Evolutionary conservation across 2,888 invertebrate genomes (phyloP).

Genomic region (Campopleginae sp.): DNA sequence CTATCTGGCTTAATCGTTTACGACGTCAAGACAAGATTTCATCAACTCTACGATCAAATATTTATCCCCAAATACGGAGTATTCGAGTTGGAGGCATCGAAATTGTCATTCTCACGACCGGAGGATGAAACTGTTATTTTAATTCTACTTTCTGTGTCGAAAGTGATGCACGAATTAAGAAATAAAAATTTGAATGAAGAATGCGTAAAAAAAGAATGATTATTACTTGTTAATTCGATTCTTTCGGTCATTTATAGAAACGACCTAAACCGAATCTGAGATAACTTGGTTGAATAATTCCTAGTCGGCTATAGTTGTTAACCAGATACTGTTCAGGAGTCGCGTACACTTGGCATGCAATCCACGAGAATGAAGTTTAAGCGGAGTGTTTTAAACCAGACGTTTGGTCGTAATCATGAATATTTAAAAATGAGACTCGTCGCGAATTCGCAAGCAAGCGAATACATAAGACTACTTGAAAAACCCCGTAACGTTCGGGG

Average conservation of each 20-base stretch:
- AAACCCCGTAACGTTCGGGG: constrained; percentile 40
- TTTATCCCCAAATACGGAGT: not conserved
- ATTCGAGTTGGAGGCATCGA: not conserved
- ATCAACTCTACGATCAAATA: not conserved
- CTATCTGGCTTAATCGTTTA: not conserved
- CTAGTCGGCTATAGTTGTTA: constrained; percentile 18
- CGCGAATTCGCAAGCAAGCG: constrained; percentile 36
- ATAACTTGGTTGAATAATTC: constrained; percentile 24
- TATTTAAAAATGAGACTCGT: constrained; percentile 36
- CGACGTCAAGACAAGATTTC: not conserved
- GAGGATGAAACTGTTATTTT: not conserved
- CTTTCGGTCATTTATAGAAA: not conserved
- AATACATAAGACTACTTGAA: constrained; percentile 38
- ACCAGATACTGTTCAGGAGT: constrained; percentile 21
- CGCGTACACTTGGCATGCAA: constrained; percentile 18
- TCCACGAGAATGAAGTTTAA: constrained; percentile 38
- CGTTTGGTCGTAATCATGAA: constrained; percentile 30
- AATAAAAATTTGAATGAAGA: not conserved
- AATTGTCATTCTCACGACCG: not conserved
- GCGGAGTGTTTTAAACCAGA: constrained; percentile 13
- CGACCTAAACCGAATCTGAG: not conserved
- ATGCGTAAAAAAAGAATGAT: not conserved
- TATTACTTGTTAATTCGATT: not conserved
- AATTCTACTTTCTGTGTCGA: not conserved
- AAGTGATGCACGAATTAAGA: not conserved